A percentile compares a stretch with the other conserved stretches of the same genome.
These are phyloP conservation scores for Indri indri DNA, from an alignment of 2,113 vertebrate genomes.

Conservation along the genomic window DNA sequence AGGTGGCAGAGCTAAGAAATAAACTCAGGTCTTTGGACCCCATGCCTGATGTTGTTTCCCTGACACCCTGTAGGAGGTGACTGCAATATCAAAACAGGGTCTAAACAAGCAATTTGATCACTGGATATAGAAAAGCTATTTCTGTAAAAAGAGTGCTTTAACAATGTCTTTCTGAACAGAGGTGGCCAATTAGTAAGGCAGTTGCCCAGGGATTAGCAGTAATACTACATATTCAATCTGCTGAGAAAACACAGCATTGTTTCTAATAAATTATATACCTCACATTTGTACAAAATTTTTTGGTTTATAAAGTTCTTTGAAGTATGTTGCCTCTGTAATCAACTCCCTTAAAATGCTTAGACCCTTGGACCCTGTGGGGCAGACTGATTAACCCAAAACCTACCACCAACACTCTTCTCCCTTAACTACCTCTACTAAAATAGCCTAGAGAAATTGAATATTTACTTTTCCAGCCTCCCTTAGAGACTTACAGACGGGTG, in stretches of 20 bases:
- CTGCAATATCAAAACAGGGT: neutral
- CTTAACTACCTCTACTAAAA: neutral
- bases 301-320: slow-evolving; percentile 43
- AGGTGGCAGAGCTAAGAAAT: neutral
- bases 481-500: neutral
- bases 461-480: neutral
- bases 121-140: slow-evolving; percentile 5
- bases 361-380: neutral
- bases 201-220: slow-evolving; percentile 29
- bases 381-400: neutral
- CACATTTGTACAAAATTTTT: neutral
- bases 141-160: slow-evolving; percentile 42
- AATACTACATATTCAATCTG: slow-evolving; percentile 16
- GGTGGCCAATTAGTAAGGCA: slow-evolving; percentile 63
- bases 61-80: neutral
- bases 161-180: slow-evolving; percentile 47
- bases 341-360: slow-evolving; percentile 25
- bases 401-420: neutral
- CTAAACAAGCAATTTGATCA: slow-evolving; percentile 48
- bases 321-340: neutral
- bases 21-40: neutral
- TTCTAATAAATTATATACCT: slow-evolving; percentile 55
- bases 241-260: slow-evolving; percentile 49
- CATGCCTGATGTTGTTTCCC: neutral
- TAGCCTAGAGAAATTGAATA: neutral